phyloP scores from a whole-genome alignment of 2,113 vertebrate genomes.

The Sisor rabdophorus region DNA sequence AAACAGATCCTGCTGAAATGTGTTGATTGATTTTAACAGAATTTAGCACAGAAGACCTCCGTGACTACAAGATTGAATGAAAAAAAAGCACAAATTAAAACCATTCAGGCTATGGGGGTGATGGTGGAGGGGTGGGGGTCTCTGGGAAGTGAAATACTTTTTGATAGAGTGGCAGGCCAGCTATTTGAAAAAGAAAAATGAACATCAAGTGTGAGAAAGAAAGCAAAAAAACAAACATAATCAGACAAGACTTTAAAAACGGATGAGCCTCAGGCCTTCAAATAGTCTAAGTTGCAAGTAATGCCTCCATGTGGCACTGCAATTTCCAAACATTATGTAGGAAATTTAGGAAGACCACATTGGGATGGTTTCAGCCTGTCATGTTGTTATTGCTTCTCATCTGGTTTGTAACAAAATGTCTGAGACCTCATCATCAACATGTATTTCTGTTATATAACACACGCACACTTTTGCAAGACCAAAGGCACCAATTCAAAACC shows the following conservation, averaged over 20 bases:
- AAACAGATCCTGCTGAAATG: slow-evolving; percentile 27
- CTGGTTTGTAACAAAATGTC: slow-evolving; percentile 47
- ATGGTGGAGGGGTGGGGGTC: slow-evolving; percentile 15
- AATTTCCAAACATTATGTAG: slow-evolving; percentile 53
- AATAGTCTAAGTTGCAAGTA: slow-evolving; percentile 51
- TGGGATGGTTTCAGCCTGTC: slow-evolving; percentile 18
- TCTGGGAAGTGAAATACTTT: slow-evolving; percentile 22
- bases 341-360: slow-evolving; percentile 47
- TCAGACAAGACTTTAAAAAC: neutral
- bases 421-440: slow-evolving; percentile 39
- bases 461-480: neutral
- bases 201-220: slow-evolving; percentile 1
- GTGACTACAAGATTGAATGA: slow-evolving; percentile 22
- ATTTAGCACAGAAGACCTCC: slow-evolving; percentile 15
- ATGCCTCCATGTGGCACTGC: slow-evolving; percentile 54
- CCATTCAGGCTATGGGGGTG: slow-evolving; percentile 37
- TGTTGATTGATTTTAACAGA: slow-evolving; percentile 2
- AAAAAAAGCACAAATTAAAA: slow-evolving; percentile 34
- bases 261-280: slow-evolving; percentile 37
- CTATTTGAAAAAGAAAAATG: neutral
- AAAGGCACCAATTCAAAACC: neutral
- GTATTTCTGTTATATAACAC: slow-evolving; percentile 51
- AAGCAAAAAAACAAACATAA: neutral
- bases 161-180: slow-evolving; percentile 17
- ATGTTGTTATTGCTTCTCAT: slow-evolving; percentile 49